These are phyloP conservation scores for Hanleya hanleyi DNA, from an alignment of 2,888 invertebrate genomes.

Conservation along the genomic window DNA sequence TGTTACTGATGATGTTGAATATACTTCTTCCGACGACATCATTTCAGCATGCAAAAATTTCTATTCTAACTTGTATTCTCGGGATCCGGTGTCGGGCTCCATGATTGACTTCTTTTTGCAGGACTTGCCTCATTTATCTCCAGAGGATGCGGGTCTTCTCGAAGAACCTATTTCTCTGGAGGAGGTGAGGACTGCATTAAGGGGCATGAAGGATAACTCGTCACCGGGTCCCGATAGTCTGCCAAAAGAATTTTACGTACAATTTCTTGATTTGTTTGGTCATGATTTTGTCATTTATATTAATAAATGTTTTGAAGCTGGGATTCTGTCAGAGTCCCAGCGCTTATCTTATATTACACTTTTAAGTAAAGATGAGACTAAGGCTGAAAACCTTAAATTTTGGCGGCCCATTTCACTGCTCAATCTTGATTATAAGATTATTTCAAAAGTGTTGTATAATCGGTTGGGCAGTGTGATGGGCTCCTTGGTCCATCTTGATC, in stretches of 20 bases:
- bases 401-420: neutral
- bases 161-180: neutral
- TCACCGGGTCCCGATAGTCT: neutral
- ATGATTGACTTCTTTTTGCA: neutral
- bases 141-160: neutral
- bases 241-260: neutral
- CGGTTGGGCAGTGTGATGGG: neutral
- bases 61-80: neutral
- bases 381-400: neutral
- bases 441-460: neutral
- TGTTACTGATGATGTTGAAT: neutral
- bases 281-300: neutral
- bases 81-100: neutral
- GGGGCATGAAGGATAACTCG: neutral
- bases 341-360: neutral
- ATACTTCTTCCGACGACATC: neutral
- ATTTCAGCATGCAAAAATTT: neutral
- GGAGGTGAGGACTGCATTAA: neutral
- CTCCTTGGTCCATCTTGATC: neutral
- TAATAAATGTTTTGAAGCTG: neutral
- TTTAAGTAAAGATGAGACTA: neutral
- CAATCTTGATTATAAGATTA: conserved; percentile 5
- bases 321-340: neutral
- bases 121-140: neutral
- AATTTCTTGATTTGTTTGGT: neutral